Percentiles rank a stretch among this genome's conserved stretches.
phyloP scores from a whole-genome alignment of 2,888 invertebrate genomes.

The Noctua comes region DNA sequence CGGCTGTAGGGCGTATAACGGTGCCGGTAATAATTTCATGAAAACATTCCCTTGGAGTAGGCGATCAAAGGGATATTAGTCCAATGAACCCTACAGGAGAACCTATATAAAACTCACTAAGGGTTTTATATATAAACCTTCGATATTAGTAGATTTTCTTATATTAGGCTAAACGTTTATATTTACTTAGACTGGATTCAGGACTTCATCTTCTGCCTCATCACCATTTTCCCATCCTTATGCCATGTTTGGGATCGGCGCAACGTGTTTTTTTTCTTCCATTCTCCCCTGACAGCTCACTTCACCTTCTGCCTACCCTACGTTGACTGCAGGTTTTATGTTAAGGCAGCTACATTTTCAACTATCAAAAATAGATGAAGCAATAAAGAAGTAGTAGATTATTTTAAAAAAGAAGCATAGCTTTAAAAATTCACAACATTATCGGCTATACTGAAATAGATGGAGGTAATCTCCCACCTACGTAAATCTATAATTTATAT shows the following conservation, averaged over 20 bases:
- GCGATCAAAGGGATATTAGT: constrained; percentile 72
- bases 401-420: neutral
- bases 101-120: no score
- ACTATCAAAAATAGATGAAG: neutral
- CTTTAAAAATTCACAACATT: neutral
- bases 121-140: constrained; percentile 41
- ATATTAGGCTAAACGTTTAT: neutral
- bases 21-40: constrained; percentile 66
- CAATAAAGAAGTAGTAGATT: neutral
- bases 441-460: constrained; percentile 33
- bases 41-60: constrained; percentile 59
- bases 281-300: neutral
- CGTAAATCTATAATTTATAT: constrained; percentile 19
- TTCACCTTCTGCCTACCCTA: neutral
- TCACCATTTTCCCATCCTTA: neutral
- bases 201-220: neutral
- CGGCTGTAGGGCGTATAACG: constrained; percentile 30
- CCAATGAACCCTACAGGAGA: constrained; percentile 61
- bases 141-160: constrained; percentile 26
- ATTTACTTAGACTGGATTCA: neutral
- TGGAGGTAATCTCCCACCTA: constrained; percentile 1
- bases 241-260: neutral
- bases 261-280: neutral
- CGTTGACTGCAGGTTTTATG: neutral
- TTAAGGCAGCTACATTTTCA: neutral